Percentiles rank a stretch among this genome's conserved stretches.
Conservation (phyloP, 2,888 invertebrate genomes). For the Sthenelais limicola region DNA sequence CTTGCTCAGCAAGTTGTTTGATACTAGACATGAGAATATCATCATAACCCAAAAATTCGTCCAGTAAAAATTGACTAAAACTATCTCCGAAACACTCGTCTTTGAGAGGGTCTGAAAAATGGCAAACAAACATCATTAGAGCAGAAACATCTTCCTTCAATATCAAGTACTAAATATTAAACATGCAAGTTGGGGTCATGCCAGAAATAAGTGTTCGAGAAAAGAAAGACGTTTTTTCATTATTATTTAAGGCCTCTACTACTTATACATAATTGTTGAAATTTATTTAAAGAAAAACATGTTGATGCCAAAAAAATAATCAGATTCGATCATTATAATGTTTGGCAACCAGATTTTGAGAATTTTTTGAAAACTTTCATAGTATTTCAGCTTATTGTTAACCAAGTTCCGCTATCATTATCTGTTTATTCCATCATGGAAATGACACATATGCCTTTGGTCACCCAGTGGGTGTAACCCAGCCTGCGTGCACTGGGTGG, state of each 20-base stretch:
- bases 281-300: too few relatives aligned
- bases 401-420: too few relatives aligned
- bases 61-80: constrained; percentile 90
- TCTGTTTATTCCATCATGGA: too few relatives aligned
- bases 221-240: neutral
- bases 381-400: too few relatives aligned
- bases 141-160: neutral
- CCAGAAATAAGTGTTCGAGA: neutral
- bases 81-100: constrained; percentile 95
- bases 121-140: constrained; percentile 60
- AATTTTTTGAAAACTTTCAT: too few relatives aligned
- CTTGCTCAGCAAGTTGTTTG: constrained; percentile 93
- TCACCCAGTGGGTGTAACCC: too few relatives aligned
- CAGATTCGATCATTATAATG: too few relatives aligned
- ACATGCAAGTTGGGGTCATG: neutral
- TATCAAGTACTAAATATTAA: neutral
- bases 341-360: too few relatives aligned
- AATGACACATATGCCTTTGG: too few relatives aligned
- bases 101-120: constrained; percentile 87
- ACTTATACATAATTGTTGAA: neutral
- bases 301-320: too few relatives aligned
- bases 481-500: too few relatives aligned
- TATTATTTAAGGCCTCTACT: neutral
- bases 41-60: constrained; percentile 96
- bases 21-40: constrained; percentile 97